These are phyloP conservation scores for Papilio polytes DNA, from an alignment of 1,140 invertebrate genomes.

Conservation along the genomic window DNA sequence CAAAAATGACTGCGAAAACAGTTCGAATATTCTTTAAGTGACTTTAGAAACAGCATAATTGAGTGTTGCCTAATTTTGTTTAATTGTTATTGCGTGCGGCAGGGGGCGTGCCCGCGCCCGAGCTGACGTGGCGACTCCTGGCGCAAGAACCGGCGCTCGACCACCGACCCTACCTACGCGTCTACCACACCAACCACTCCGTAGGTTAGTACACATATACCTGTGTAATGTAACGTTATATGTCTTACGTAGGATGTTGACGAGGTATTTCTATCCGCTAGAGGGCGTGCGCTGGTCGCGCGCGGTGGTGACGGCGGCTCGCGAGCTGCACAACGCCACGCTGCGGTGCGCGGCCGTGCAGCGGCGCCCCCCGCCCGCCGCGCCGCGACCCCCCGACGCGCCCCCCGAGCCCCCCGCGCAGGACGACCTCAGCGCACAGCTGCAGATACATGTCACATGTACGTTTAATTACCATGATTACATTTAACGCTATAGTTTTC, in stretches of 20 bases:
- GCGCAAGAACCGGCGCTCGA: conserved; percentile 84
- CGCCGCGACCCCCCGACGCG: background rate
- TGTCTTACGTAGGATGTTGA: background rate
- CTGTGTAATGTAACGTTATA: background rate
- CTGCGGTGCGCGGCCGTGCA: conserved; percentile 69
- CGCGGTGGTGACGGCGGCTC: conserved; percentile 69
- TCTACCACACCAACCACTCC: conserved; percentile 71
- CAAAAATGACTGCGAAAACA: background rate
- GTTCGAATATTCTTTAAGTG: too few species aligned
- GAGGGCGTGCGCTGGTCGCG: conserved; percentile 69
- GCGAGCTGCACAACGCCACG: conserved; percentile 76
- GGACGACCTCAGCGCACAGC: conserved; percentile 60
- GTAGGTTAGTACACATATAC: conserved; percentile 55
- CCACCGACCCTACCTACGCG: conserved; percentile 77
- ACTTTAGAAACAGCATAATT: background rate
- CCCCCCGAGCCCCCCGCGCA: conserved; percentile 31
- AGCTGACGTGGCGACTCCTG: conserved; percentile 88
- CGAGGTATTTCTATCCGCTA: conserved; percentile 34
- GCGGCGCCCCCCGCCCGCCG: conserved; percentile 46
- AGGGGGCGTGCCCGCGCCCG: conserved; percentile 90
- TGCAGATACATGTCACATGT: conserved; percentile 78
- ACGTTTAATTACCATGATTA: conserved; percentile 46
- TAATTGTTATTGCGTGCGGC: background rate
- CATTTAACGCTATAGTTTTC: background rate
- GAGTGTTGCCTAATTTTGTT: background rate